These are phyloP conservation scores for Ramazzottius varieornatus DNA, from an alignment of 2,888 invertebrate genomes.

Conservation along the genomic window DNA sequence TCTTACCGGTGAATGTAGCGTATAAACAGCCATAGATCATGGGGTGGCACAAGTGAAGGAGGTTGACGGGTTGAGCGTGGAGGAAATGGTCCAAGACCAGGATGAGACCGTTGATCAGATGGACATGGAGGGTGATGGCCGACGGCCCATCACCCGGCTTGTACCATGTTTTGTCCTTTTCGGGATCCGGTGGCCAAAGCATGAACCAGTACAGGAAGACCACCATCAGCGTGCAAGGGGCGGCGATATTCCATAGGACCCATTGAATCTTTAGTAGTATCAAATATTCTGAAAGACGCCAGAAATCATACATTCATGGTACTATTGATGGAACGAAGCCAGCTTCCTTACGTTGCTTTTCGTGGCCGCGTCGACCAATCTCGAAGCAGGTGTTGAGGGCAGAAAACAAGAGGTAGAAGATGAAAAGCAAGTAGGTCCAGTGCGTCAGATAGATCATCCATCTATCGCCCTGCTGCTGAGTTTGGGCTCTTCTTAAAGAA, in stretches of 20 bases:
- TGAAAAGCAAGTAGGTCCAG: neutral
- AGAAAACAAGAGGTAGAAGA: neutral
- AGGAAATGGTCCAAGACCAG: neutral
- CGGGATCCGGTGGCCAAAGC: neutral
- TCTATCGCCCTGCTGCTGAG: neutral
- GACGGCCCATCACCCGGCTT: neutral
- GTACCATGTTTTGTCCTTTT: neutral
- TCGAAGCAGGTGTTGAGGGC: neutral
- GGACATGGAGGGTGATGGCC: neutral
- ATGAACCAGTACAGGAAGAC: neutral
- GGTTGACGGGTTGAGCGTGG: neutral
- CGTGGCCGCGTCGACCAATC: neutral
- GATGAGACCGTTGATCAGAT: neutral
- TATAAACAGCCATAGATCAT: neutral
- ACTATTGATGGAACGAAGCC: neutral
- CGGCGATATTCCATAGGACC: constrained; percentile 1
- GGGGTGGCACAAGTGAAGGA: neutral
- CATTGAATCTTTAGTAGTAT: neutral
- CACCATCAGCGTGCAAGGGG: neutral
- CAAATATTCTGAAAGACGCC: too few relatives aligned
- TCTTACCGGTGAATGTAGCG: neutral
- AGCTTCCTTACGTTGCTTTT: too few relatives aligned
- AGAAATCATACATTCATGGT: neutral
- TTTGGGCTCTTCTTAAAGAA: neutral
- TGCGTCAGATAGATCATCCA: neutral